These are phyloP conservation scores for Erpetoichthys calabaricus DNA, from an alignment of 2,797 vertebrate genomes.

Conservation along the genomic window DNA sequence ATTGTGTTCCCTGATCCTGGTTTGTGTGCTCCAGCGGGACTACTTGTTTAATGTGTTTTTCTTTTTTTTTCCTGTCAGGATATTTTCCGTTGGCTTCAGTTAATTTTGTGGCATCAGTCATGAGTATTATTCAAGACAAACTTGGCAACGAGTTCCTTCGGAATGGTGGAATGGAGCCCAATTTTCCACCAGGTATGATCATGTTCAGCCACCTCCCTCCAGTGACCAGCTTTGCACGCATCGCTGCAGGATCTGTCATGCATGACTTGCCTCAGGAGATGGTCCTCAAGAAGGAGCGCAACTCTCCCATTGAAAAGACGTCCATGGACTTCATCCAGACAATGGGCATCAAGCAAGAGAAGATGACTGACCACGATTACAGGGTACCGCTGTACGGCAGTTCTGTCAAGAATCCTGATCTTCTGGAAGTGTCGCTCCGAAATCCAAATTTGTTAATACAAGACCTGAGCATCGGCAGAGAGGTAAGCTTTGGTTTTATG, in stretches of 20 bases:
- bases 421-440: conserved; percentile 54
- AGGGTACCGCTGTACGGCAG: conserved; percentile 54
- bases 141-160: conserved; percentile 83
- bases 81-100: conserved; percentile 34
- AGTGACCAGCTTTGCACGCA: conserved; percentile 87
- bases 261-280: conserved; percentile 74
- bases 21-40: no score
- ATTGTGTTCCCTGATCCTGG: no score
- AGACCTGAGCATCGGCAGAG: conserved; percentile 65
- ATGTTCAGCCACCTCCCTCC: conserved; percentile 97
- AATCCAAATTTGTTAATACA: conserved; percentile 76
- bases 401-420: conserved; percentile 47
- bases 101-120: conserved; percentile 38
- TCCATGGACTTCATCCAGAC: conserved; percentile 49
- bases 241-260: conserved; percentile 69
- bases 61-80: conserved; percentile 31
- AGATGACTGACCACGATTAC: conserved; percentile 73
- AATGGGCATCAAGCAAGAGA: conserved; percentile 91
- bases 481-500: neutral
- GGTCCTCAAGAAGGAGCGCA: conserved; percentile 91
- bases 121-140: conserved; percentile 78
- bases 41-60: neutral
- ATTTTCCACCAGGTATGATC: conserved; percentile 81
- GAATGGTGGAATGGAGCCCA: conserved; percentile 82
- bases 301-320: conserved; percentile 42